Evolutionary conservation across 2,113 vertebrate species (phyloP).

Genomic region (Uria aalge): DNA sequence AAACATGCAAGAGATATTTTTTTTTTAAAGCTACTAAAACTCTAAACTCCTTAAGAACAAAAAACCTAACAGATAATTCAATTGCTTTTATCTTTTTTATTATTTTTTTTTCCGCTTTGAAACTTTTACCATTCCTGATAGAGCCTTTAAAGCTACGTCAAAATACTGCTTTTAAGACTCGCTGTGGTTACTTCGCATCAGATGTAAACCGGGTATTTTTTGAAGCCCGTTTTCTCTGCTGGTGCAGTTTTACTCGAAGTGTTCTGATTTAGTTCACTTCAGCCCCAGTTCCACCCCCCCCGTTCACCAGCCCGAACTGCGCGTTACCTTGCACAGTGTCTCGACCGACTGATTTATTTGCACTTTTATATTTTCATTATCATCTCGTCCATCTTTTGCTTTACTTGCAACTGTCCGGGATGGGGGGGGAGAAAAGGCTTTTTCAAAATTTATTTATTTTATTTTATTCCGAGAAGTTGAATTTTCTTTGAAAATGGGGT

Average conservation of each 20-base stretch:
- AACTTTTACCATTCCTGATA: slow-evolving; percentile 8
- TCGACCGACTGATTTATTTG: background rate
- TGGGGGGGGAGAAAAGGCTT: too few relatives aligned
- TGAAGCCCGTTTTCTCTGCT: background rate
- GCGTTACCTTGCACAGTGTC: background rate
- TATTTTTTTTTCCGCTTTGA: background rate
- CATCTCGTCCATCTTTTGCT: background rate
- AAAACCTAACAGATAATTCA: background rate
- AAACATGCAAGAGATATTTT: background rate
- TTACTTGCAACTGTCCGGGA: background rate
- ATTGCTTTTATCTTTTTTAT: background rate
- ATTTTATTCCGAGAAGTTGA: background rate
- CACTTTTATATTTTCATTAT: background rate
- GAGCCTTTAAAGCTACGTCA: background rate
- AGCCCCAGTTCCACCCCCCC: background rate
- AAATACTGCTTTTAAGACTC: background rate
- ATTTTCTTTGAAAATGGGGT: background rate
- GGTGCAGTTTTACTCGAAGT: background rate
- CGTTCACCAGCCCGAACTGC: background rate
- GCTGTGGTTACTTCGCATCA: background rate
- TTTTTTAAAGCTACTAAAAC: background rate
- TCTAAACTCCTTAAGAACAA: background rate
- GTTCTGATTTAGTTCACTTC: background rate
- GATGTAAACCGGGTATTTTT: background rate
- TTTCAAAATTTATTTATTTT: too few relatives aligned